Conservation (phyloP, 2,113 vertebrate species). For the Myotis lucifugus region DNA sequence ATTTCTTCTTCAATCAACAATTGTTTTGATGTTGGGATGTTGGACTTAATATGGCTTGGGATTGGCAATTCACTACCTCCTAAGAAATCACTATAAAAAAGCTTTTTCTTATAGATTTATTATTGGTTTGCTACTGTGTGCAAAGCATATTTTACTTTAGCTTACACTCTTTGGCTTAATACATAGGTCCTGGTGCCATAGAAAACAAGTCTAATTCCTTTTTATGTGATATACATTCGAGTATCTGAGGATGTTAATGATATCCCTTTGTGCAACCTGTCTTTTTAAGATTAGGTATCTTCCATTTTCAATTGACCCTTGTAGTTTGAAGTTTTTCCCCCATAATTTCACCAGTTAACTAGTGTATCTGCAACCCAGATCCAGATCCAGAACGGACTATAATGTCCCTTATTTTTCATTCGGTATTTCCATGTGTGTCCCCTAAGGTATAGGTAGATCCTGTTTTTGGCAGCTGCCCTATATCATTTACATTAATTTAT, state of each 20-base stretch:
- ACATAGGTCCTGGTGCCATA: not conserved
- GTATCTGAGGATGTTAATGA: not conserved
- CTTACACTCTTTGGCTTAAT: not conserved
- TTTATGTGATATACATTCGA: not conserved
- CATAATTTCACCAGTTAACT: not conserved
- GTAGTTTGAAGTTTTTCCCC: not conserved
- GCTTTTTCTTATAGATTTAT: not conserved
- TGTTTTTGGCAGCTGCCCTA: not conserved
- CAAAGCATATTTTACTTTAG: not conserved
- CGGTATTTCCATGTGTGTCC: not conserved
- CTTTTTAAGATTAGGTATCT: not conserved
- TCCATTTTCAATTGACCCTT: not conserved
- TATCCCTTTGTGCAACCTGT: not conserved
- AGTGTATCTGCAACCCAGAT: not conserved
- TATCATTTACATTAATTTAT: not conserved
- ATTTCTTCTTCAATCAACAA: not conserved
- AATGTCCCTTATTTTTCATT: not conserved
- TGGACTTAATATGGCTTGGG: not conserved
- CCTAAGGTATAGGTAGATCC: not conserved
- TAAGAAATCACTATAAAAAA: not conserved
- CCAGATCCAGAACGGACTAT: not conserved
- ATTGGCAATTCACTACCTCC: not conserved
- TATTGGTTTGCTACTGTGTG: not conserved
- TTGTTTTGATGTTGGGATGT: not conserved
- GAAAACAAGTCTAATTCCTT: not conserved